These are phyloP conservation scores for Oryzaephilus surinamensis DNA, from an alignment of 1,140 invertebrate genomes.

Conservation along the genomic window DNA sequence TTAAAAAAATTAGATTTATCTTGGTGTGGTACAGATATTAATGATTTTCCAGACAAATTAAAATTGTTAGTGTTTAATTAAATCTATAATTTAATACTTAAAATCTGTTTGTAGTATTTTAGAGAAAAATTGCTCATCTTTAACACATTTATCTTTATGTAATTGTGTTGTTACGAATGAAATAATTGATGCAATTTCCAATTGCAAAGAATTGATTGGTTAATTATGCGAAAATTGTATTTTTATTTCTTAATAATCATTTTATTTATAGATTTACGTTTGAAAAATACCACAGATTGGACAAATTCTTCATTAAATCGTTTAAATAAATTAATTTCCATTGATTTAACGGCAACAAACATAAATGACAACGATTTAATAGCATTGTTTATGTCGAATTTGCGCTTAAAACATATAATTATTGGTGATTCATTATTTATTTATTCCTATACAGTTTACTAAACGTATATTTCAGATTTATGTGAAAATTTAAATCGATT, in stretches of 20 bases:
- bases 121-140: background rate
- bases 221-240: slow-evolving; percentile 8
- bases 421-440: slow-evolving; percentile 43
- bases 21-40: slow-evolving; percentile 73
- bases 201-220: no score
- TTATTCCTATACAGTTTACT: no score
- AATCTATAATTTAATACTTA: background rate
- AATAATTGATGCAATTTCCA: slow-evolving; percentile 2
- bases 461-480: slow-evolving; percentile 35
- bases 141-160: slow-evolving; percentile 29
- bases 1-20: slow-evolving; percentile 72
- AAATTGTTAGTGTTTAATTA: slow-evolving; percentile 43
- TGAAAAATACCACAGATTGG: slow-evolving; percentile 48
- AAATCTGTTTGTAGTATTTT: background rate
- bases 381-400: slow-evolving; percentile 53
- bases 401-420: slow-evolving; percentile 59
- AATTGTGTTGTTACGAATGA: slow-evolving; percentile 19
- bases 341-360: slow-evolving; percentile 68
- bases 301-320: slow-evolving; percentile 42
- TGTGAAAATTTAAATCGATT: slow-evolving; percentile 46
- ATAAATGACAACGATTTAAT: slow-evolving; percentile 53
- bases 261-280: slow-evolving; percentile 48
- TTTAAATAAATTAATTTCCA: slow-evolving; percentile 54
- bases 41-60: slow-evolving; percentile 37
- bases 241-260: background rate